phyloP scores from a whole-genome alignment of 2,113 vertebrate genomes.

The Tychaedon coryphoeus region DNA sequence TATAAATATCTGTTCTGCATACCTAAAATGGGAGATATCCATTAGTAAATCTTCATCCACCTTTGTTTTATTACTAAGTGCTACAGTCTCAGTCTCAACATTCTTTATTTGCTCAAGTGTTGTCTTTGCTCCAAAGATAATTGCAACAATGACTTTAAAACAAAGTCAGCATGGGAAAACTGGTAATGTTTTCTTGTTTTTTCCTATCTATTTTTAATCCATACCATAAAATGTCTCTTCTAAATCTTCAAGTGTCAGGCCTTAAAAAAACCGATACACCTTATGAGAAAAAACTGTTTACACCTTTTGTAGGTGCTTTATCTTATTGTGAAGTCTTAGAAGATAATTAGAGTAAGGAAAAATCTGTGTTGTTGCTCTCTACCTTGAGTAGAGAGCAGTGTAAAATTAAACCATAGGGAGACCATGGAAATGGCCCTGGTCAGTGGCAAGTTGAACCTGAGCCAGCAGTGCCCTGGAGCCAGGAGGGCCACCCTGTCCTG shows the following conservation, averaged over 20 bases:
- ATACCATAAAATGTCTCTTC: not conserved
- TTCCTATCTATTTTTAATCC: not conserved
- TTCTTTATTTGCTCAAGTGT: not conserved
- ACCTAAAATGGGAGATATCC: not conserved
- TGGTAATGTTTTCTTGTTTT: not conserved
- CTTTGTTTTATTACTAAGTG: not conserved
- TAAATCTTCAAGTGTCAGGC: not conserved
- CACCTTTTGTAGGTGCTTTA: not conserved
- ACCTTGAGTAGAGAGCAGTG: not conserved
- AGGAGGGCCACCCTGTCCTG: not conserved
- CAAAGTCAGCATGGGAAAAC: not conserved
- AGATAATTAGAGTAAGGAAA: not conserved
- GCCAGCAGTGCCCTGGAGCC: not conserved
- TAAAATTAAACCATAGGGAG: not conserved
- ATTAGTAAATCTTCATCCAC: not conserved
- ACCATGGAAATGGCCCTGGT: not conserved
- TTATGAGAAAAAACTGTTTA: not conserved
- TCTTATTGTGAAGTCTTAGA: not conserved
- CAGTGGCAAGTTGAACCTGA: fast-evolving
- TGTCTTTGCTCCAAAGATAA: not conserved
- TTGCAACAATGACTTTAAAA: not conserved
- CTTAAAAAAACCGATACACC: not conserved
- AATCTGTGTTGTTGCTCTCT: not conserved
- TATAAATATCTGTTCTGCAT: not conserved
- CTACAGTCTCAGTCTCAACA: not conserved